phyloP scores from a whole-genome alignment of 2,113 vertebrate species.

The Cyphomyrus plagiostoma region DNA sequence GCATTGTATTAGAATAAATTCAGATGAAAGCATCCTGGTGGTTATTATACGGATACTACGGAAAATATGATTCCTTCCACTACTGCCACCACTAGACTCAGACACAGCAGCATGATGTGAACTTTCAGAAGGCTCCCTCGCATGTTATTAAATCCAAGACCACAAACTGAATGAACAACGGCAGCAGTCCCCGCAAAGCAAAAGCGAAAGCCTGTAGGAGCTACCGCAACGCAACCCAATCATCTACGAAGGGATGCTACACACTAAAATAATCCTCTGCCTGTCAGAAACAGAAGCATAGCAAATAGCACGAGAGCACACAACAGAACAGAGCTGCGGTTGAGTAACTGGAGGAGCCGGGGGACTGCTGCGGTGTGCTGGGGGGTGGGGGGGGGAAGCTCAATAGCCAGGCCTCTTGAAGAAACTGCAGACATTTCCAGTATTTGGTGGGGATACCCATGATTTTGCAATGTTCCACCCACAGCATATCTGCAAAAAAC shows the following conservation, averaged over 20 bases:
- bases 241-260: not conserved
- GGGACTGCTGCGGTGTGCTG: not conserved
- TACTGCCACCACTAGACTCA: not conserved
- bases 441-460: not conserved
- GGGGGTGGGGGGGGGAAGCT: not conserved
- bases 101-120: not conserved
- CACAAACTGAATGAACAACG: not conserved
- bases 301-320: not conserved
- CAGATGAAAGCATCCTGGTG: not conserved
- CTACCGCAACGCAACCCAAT: not conserved
- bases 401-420: not conserved
- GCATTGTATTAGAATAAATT: not conserved
- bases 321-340: not conserved
- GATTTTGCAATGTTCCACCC: not conserved
- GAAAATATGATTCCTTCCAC: not conserved
- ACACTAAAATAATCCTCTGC: not conserved
- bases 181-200: not conserved
- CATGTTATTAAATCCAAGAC: not conserved
- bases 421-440: not conserved
- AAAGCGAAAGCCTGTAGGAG: not conserved
- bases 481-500: not conserved
- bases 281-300: not conserved
- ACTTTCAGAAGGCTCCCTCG: not conserved
- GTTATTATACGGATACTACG: too few species aligned
- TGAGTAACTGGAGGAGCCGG: not conserved